phyloP scores from a whole-genome alignment of 2,888 invertebrate genomes.

The Leptopilina myrica region DNA sequence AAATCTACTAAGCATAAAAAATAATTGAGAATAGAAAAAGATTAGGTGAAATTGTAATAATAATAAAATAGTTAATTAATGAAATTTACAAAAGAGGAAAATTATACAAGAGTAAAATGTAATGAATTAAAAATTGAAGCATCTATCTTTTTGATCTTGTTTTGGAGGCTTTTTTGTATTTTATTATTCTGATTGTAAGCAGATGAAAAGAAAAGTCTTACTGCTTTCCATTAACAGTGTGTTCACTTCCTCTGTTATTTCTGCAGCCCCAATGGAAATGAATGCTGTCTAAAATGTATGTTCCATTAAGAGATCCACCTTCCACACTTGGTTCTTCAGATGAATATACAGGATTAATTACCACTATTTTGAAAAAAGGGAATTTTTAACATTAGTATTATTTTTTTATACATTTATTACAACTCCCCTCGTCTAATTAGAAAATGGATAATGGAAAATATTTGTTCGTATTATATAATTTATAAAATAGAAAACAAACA shows the following conservation, averaged over 20 bases:
- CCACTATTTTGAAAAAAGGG: neutral
- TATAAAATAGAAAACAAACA: neutral
- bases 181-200: neutral
- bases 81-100: no score
- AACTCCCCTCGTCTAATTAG: neutral
- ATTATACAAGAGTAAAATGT: no score
- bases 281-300: conserved; percentile 4
- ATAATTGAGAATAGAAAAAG: no score
- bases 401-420: neutral
- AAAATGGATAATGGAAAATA: neutral
- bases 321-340: conserved; percentile 2
- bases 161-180: neutral
- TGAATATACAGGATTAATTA: conserved; percentile 17
- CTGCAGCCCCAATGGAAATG: conserved; percentile 17
- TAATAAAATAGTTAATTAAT: no score
- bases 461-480: no score
- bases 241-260: conserved; percentile 19
- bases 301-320: conserved; percentile 32
- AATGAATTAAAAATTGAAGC: no score
- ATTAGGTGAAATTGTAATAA: no score
- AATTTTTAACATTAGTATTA: neutral
- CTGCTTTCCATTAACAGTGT: conserved; percentile 6
- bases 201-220: neutral
- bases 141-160: neutral
- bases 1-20: no score